These are phyloP conservation scores for Scophthalmus maximus DNA, from an alignment of 2,113 vertebrate species.

Conservation along the genomic window DNA sequence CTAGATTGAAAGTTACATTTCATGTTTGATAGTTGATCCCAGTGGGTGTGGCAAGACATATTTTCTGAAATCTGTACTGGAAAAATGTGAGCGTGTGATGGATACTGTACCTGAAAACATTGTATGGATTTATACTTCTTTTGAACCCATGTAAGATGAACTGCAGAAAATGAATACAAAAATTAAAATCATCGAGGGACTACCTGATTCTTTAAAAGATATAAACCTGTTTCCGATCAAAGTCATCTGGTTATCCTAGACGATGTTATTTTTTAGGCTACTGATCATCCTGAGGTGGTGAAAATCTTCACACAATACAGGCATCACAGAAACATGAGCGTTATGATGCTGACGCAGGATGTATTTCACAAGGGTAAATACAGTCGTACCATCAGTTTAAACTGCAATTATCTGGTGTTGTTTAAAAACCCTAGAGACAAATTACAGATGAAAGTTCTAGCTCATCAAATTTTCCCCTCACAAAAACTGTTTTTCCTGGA, in stretches of 20 bases:
- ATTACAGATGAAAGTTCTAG: not conserved
- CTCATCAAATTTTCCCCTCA: not conserved
- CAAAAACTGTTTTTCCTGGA: no score
- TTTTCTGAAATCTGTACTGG: constrained; percentile 1
- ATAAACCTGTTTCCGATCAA: no score
- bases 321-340: not conserved
- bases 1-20: not conserved
- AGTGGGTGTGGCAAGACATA: not conserved
- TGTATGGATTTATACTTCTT: constrained; percentile 1
- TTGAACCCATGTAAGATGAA: no score
- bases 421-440: constrained; percentile 5
- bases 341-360: not conserved
- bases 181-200: not conserved
- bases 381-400: not conserved
- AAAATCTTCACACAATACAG: not conserved
- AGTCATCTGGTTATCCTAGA: not conserved
- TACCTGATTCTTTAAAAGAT: constrained; percentile 9
- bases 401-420: not conserved
- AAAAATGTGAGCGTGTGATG: not conserved
- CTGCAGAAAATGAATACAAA: constrained; percentile 10
- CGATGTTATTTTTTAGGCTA: constrained; percentile 7
- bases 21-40: not conserved
- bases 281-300: not conserved
- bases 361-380: not conserved
- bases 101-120: not conserved